Evolutionary conservation across 2,888 invertebrate species (phyloP).

Genomic region (Ennomos quercinarius): DNA sequence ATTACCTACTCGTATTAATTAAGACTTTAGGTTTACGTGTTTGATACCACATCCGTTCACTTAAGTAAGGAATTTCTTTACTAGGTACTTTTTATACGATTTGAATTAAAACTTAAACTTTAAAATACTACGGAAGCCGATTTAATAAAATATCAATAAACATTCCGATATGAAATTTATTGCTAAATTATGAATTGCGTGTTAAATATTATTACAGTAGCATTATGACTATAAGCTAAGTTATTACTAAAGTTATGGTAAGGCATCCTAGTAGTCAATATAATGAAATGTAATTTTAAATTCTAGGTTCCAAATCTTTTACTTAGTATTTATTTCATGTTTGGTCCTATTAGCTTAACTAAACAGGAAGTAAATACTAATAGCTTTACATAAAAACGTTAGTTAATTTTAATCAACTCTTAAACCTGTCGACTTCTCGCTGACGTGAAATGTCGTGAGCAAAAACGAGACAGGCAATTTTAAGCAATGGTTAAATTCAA

Average conservation of each 20-base stretch:
- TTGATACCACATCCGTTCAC: conserved; percentile 49
- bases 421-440: no score
- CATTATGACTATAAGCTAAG: conserved; percentile 52
- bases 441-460: no score
- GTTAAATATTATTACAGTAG: conserved; percentile 67
- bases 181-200: conserved; percentile 62
- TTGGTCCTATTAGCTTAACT: conserved; percentile 13
- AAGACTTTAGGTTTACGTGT: conserved; percentile 53
- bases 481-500: no score
- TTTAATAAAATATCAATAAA: conserved; percentile 56
- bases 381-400: no score
- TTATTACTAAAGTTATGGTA: conserved; percentile 65
- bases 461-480: no score
- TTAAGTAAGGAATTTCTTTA: conserved; percentile 37
- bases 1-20: conserved; percentile 53
- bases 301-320: conserved; percentile 14
- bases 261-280: conserved; percentile 56
- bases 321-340: conserved; percentile 13
- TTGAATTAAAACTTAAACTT: conserved; percentile 25
- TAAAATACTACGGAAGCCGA: conserved; percentile 62
- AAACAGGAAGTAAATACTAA: conserved; percentile 28
- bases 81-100: conserved; percentile 25
- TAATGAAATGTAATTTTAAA: conserved; percentile 26
- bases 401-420: no score
- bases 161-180: conserved; percentile 55